Base-by-base conservation (phyloP, 2,888 invertebrate genomes). In the Loripinus fragilis region DNA sequence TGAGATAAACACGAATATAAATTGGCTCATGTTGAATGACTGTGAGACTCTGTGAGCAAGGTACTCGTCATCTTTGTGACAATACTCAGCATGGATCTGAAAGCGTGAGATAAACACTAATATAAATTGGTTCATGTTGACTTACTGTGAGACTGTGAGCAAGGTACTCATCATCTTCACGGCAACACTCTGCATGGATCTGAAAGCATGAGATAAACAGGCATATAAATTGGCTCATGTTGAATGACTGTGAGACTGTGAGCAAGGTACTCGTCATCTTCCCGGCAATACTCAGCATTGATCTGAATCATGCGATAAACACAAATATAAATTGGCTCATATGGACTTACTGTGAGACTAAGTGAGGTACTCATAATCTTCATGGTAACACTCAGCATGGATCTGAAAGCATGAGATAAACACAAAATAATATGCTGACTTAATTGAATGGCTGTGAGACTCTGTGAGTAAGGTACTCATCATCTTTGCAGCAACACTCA, bases 181-280 rank as follows among this genome's bases (percentile, higher is more conserved):
- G 95, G 92, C 97, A 95, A 91, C 99, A 99, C 94, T 98, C 98
- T 0, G 99, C 99, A 94, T 99, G 99, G 72, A 99, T 95, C 97
- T 98, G 93, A 20, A 80, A 52, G 2, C 15, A 60, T 5, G 17
- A 38, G 12, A 38, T 38, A 38, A n/a, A n/a, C n/a, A n/a, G n/a
- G n/a, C n/a, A n/a, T 76, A 99, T 96, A 93, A 99, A 98, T 94
- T 99, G 98, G 79, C 98, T 97, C 74, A 98, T 96, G 90, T 99
- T 98, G 92, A 97, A 97, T 0, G 98, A 97, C 94, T 99, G 99
- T 71, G 97, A 95, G 10, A 98, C 95, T 95, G 94, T 99, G 99
- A 52, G 98, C 97, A 87, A 96, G 95, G 93, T 99, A 99, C 79
- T 95, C 94, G 92, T 99, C 98, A 91, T 95, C 95, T 80, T 95